Percentiles rank a stretch among this genome's conserved stretches.
Conservation (phyloP, 2,113 vertebrate species). For the Notechis scutatus region DNA sequence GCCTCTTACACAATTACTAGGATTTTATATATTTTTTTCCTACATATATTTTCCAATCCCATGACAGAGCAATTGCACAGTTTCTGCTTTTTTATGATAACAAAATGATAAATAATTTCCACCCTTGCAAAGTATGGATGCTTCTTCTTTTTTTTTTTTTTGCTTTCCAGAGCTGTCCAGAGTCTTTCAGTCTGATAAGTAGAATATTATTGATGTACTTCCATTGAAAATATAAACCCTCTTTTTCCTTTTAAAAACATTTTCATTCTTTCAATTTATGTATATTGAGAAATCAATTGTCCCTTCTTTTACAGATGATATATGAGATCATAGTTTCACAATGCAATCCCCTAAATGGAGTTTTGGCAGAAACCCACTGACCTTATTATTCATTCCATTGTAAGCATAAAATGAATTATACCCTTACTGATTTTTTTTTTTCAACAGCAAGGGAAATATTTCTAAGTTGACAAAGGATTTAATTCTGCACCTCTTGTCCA, state of each 20-base stretch:
- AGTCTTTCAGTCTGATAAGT: not conserved
- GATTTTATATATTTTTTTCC: not conserved
- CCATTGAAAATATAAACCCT: not conserved
- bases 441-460: not conserved
- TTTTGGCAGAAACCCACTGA: not conserved
- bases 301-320: constrained; percentile 12
- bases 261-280: not conserved
- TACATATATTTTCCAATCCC: not conserved
- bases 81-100: not conserved
- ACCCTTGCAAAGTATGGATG: not conserved
- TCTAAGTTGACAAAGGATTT: not conserved
- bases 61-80: not conserved
- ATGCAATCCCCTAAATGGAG: not conserved
- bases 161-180: not conserved
- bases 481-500: not conserved
- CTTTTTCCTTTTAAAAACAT: not conserved
- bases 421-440: not conserved
- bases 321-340: not conserved
- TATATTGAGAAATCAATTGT: constrained; percentile 1
- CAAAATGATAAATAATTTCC: not conserved
- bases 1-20: not conserved
- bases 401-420: not conserved
- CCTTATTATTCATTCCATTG: not conserved
- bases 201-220: not conserved
- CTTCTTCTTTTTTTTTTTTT: not conserved